Evolutionary conservation across 2,888 invertebrate species (phyloP).

Genomic region (Pyralis farinalis): DNA sequence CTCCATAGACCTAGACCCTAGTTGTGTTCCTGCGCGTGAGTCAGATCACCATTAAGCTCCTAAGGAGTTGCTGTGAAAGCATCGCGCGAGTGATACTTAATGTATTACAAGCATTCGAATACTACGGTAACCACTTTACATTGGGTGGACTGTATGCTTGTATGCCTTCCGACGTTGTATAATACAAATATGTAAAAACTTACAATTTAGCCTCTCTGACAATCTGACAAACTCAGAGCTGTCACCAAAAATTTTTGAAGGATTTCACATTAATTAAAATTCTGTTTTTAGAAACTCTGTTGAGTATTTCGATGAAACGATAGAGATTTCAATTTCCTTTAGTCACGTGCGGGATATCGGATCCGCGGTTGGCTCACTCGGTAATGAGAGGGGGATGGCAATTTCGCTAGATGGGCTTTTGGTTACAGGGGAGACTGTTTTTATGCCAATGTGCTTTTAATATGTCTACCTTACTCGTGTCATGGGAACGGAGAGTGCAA

Average conservation of each 20-base stretch:
- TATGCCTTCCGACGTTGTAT: no score
- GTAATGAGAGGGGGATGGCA: conserved; percentile 78
- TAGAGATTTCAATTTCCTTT: conserved; percentile 80
- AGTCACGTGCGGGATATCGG: conserved; percentile 78
- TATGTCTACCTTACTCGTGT: conserved; percentile 44
- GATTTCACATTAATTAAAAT: conserved; percentile 40
- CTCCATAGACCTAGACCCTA: no score
- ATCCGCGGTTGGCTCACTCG: conserved; percentile 71
- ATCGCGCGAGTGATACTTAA: no score
- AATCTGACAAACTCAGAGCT: no score
- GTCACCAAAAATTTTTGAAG: not conserved
- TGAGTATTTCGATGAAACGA: conserved; percentile 76
- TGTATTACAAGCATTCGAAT: no score
- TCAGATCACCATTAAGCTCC: no score
- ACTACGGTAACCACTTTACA: no score
- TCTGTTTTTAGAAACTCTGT: conserved; percentile 52
- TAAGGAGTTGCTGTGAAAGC: no score
- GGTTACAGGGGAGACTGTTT: conserved; percentile 61
- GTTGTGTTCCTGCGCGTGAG: no score
- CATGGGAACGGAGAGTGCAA: conserved; percentile 27
- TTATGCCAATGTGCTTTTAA: conserved; percentile 67
- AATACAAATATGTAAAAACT: no score
- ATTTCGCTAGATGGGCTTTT: conserved; percentile 76
- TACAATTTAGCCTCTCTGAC: no score
- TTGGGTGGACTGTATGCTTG: no score